Evolutionary conservation across 2,113 vertebrate species (phyloP).

Genomic region (Catagonus wagneri): DNA sequence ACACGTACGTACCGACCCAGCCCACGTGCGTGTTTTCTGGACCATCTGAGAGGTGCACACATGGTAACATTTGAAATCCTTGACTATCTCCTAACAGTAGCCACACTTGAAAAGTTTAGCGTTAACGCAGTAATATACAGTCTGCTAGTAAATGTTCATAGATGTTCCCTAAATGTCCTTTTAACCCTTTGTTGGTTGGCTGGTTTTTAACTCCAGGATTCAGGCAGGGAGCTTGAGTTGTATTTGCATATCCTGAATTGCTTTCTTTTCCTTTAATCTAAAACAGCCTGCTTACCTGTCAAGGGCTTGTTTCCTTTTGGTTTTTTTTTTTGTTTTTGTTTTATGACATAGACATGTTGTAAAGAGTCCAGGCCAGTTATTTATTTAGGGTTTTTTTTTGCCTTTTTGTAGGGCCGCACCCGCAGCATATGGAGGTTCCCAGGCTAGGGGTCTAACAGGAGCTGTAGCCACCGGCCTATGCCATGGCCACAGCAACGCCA

Average conservation of each 20-base stretch:
- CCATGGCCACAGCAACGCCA: no score
- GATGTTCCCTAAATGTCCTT: background rate
- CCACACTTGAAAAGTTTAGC: conserved; percentile 19
- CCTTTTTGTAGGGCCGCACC: no score
- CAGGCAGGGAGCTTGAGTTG: background rate
- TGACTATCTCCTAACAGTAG: background rate
- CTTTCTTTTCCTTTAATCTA: conserved; percentile 37
- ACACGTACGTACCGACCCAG: no score
- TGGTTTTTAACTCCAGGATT: background rate
- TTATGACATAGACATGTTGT: background rate
- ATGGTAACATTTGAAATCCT: background rate
- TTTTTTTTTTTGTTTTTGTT: background rate
- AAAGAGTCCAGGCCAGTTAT: background rate
- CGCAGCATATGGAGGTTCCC: no score
- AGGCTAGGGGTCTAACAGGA: no score
- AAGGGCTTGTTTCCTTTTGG: background rate
- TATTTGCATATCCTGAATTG: background rate
- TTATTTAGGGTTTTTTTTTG: no score
- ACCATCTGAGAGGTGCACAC: background rate
- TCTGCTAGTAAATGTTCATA: conserved; percentile 22
- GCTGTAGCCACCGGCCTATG: no score
- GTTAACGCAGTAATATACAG: background rate
- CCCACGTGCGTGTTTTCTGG: background rate
- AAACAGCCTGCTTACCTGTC: background rate
- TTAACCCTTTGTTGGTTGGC: background rate